phyloP scores from a whole-genome alignment of 1,140 invertebrate species.

The Maniola jurtina region DNA sequence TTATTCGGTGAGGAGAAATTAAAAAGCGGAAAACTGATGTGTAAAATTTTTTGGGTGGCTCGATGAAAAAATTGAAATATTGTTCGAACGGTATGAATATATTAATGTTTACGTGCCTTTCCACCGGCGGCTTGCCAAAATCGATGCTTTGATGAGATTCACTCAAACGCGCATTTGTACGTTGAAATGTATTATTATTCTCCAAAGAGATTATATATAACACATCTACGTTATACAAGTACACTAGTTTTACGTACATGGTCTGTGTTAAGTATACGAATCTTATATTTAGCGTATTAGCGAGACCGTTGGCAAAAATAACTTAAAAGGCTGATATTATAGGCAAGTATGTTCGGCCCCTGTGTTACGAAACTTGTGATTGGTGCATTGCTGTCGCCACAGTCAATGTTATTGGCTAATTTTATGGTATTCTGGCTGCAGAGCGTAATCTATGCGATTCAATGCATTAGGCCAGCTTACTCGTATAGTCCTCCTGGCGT shows the following conservation, averaged over 20 bases:
- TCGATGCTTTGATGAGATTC: slow-evolving; percentile 38
- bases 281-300: slow-evolving; percentile 34
- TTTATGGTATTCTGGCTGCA: no score
- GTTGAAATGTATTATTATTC: slow-evolving; percentile 46
- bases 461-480: no score
- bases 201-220: slow-evolving; percentile 59
- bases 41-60: slow-evolving; percentile 31
- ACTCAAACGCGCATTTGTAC: slow-evolving; percentile 49
- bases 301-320: slow-evolving; percentile 28
- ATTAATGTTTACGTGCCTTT: slow-evolving; percentile 67
- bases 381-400: no score
- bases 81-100: slow-evolving; percentile 49
- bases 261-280: slow-evolving; percentile 72
- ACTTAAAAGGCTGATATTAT: slow-evolving; percentile 23
- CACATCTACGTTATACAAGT: slow-evolving; percentile 27
- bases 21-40: slow-evolving; percentile 21
- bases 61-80: slow-evolving; percentile 31
- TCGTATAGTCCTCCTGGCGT: no score
- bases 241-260: slow-evolving; percentile 29
- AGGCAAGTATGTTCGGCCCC: slow-evolving; percentile 14
- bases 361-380: no score
- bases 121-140: slow-evolving; percentile 53
- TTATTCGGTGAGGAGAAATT: slow-evolving; percentile 26
- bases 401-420: no score
- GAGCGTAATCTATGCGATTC: no score